Conservation (phyloP, 2,113 vertebrate species). For the Melanotaenia duboulayi region DNA sequence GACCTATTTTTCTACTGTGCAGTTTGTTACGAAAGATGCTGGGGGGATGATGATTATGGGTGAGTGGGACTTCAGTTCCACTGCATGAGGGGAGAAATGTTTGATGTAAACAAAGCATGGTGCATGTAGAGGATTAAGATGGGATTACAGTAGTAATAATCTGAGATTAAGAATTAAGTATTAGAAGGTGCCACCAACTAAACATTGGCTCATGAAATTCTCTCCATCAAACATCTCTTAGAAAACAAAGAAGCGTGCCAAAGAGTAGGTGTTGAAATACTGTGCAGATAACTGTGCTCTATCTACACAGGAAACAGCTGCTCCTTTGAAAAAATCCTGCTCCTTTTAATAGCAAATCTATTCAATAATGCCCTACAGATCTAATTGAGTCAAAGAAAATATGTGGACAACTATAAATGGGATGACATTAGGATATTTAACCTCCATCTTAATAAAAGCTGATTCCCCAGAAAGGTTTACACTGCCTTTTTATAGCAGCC, state of each 20-base stretch:
- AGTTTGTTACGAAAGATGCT: conserved; percentile 33
- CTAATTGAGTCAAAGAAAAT: conserved; percentile 57
- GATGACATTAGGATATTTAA: conserved; percentile 58
- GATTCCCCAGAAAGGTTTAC: conserved; percentile 63
- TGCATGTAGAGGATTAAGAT: conserved; percentile 68
- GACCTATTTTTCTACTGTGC: conserved; percentile 54
- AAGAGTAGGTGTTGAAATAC: not conserved
- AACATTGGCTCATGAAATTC: conserved; percentile 25
- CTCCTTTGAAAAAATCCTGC: conserved; percentile 25
- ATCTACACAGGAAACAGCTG: conserved; percentile 12
- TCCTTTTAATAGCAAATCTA: conserved; percentile 45
- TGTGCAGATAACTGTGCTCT: conserved; percentile 4
- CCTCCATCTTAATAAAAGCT: conserved; percentile 64
- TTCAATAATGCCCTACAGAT: conserved; percentile 47
- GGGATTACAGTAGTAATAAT: conserved; percentile 74
- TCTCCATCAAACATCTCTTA: conserved; percentile 18
- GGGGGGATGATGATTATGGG: conserved; percentile 15
- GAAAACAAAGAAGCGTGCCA: conserved; percentile 8
- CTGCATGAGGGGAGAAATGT: conserved; percentile 47
- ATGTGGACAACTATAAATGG: conserved; percentile 53
- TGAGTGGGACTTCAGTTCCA: conserved; percentile 30
- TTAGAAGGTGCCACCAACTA: conserved; percentile 54
- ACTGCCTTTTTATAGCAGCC: conserved; percentile 63
- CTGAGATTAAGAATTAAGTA: conserved; percentile 72
- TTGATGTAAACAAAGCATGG: conserved; percentile 74